Evolutionary conservation across 2,888 invertebrate genomes (phyloP), one percentile per base, ranked within the genome.

Genomic region (Catocala fraxini): DNA sequence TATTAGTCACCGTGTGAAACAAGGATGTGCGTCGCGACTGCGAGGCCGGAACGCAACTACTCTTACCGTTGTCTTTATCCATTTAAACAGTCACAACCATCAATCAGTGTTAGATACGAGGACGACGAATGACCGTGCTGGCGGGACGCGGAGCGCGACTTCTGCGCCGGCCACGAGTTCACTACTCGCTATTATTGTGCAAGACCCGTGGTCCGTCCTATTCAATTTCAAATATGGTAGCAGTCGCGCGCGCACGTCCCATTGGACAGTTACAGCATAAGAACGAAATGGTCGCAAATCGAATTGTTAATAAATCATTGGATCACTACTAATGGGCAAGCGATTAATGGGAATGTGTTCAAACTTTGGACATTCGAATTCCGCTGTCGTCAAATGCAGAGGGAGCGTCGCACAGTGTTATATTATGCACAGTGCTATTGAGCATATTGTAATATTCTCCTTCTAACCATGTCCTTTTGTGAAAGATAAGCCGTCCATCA

Each of bases 141-240:
- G 53, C 63, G 59, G 55, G 67, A 67, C 59, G 56, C 65, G 65
- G 68, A 72, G 77, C 73, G 71, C 74, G 70, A 76, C 81, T 75
- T 78, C 75, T 72, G 79, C 78, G 77, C 80, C 75, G 78, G 82
- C 78, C 69, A 70, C 73, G 71, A 75, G 79, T 80, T 81, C 85
- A 89, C 89, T 88, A 84, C 76, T 78, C 79, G 75, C 83, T 88
- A 93, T 92, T 92, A 91, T 84, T 91, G 92, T 90, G 91, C 93
- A 89, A 84, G 88, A 80, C 89, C 84, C 89, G 91, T 91, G 87
- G 89, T 83, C 83, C 83, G 81, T 84, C 83, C 92, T 87, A 93
- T 93, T 92, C 92, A 92, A 92, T 93, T 92, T 89, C 93, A 91
- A 88, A 94, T 94, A 94, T 88, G 93, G 93, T 81, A 85, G 75